Evolutionary conservation across 2,888 invertebrate species (phyloP), one percentile per base, ranked within the genome.

Genomic region (Aphodius sticticus): DNA sequence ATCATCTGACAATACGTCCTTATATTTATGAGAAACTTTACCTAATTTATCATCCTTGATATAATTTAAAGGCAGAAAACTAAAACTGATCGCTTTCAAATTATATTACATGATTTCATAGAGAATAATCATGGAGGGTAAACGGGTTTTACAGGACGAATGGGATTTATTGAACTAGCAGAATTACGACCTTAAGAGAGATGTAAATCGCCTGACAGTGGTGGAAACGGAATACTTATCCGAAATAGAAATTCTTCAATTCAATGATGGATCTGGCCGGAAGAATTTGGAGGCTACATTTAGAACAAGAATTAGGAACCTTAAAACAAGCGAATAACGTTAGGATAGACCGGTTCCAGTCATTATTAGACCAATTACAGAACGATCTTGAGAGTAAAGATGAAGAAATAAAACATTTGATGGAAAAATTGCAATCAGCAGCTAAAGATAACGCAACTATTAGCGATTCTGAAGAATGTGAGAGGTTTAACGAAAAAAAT

Each of bases 111-210:
- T n/a, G n/a, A n/a, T n/a, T n/a, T n/a, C n/a, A n/a, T n/a, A n/a
- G 12, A 53, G 2, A 7, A 12, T 53, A 12, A 5, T 5, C 53
- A 53, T 53, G 53, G 53, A 53, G 7, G 4, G 4, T 1, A 53
- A 53, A 12, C 7, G 12, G 7, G 1, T 53, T 53, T 9, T 5
- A 53, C 53, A 82, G 79, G 81, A 76, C 16, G 84, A 86, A 69
- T 70, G 85, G 15, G 86, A 87, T 53, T 69, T 71, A 6, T 77
- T 82, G 53, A 86, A 86, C 71, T 87, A 88, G 80, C 81, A 83
- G 71, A 81, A 86, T 77, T 81, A 87, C 80, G 84, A 86, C 26
- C 81, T 79, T 70, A 85, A 84, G 72, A 81, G 85, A 69, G 84
- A 86, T 79, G 69, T 86, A 15, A 82, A 84, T 77, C 71, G 84